A percentile compares a stretch with the other conserved stretches of the same genome.
Conservation (phyloP, 2,113 vertebrate species). For the Struthio camelus region DNA sequence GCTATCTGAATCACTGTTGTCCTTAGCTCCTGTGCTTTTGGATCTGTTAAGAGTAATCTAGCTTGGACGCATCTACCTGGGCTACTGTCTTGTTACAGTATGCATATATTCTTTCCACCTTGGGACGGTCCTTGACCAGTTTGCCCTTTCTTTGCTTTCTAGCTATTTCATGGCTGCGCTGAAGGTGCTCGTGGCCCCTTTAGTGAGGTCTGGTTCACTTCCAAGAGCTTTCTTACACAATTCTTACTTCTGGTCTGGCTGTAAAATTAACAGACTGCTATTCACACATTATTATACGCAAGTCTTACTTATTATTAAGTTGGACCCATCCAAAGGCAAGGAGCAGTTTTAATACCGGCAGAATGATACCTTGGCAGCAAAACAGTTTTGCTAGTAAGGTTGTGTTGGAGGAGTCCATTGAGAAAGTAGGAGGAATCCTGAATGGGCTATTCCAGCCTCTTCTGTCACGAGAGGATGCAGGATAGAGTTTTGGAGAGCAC, state of each 20-base stretch:
- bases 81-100: neutral
- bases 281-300: no score
- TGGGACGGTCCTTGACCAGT: neutral
- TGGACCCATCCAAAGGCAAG: neutral
- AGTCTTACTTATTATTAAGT: neutral
- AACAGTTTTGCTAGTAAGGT: neutral
- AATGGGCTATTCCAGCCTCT: neutral
- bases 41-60: neutral
- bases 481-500: neutral
- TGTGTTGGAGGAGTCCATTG: neutral
- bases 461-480: neutral
- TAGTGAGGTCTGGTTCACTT: neutral
- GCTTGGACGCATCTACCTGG: neutral
- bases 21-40: neutral
- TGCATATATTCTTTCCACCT: neutral
- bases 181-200: neutral
- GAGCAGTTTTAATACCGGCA: neutral
- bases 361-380: neutral
- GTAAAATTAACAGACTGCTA: constrained; percentile 54
- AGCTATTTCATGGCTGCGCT: neutral
- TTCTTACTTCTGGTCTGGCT: neutral
- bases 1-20: neutral
- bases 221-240: neutral
- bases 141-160: neutral
- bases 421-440: neutral